Evolutionary conservation across 2,113 vertebrate genomes (phyloP), one percentile per base, ranked within the genome.

Genomic region (Phrynosoma platyrhinos): DNA sequence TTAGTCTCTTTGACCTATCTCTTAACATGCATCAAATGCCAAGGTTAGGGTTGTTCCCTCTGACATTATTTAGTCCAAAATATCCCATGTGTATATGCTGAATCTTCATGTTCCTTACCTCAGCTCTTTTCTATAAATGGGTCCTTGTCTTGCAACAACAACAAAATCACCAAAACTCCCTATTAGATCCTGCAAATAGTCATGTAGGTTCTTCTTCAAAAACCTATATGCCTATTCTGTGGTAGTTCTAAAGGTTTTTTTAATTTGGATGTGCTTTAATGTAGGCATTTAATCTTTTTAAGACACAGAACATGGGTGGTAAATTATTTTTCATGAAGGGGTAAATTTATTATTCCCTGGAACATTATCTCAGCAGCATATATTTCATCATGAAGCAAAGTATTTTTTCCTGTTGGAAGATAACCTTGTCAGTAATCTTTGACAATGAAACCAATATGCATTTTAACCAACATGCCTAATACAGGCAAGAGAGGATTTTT

Each of bases 11-110:
- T 88, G 81, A 88, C 81, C 81, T 52, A n/a, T 78, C 25, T 78
- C 55, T 32, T 77, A 58, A 42, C 30, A 85, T n/a, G 76, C 89
- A 85, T 42, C 25, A 79, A 85, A 92, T 91, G 71, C 89, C 85
- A 91, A 85, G 78, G 25, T 68, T 76, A 86, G 78, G 68, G 88
- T 88, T 93, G 62, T 92, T 95, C 69, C 53, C 91, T 52, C 66
- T 71, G 79, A 86, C 62, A 90, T 87, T 83, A 71, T 82, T 47
- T 42, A 52, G 91, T 92, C 90, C 69, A 85, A 69, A 89, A 68
- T 86, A 79, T 77, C 42, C 82, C 89, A 83, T 62, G 89, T 27
- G 68, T 0, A 23, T 76, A 90, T 68, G 80, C 82, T 83, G 62
- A 83, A 55, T 91, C 52, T 71, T 90, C 74, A 13, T 92, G 66